These are phyloP conservation scores for Limnephilus marmoratus DNA, from an alignment of 2,888 invertebrate species.

Conservation along the genomic window DNA sequence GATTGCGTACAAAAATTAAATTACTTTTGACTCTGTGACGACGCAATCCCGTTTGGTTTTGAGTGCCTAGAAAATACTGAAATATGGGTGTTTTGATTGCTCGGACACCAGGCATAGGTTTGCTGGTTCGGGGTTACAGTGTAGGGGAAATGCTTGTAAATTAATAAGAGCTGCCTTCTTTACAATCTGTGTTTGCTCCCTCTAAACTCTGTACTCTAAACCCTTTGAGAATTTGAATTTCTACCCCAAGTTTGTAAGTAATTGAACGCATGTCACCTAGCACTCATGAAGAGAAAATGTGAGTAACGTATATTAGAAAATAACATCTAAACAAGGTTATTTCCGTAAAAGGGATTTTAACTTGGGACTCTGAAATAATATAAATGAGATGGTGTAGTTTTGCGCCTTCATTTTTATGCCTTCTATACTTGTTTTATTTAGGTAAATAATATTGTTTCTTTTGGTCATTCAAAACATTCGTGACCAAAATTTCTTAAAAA, in stretches of 20 bases:
- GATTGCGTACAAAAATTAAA: not conserved
- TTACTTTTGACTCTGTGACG: not conserved
- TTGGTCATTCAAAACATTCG: not conserved
- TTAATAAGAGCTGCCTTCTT: not conserved
- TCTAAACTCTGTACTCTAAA: not conserved
- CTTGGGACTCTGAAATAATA: too few species aligned
- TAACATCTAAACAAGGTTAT: too few species aligned
- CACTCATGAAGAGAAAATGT: not conserved
- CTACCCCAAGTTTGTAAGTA: not conserved
- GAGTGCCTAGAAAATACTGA: not conserved
- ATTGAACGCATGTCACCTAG: not conserved
- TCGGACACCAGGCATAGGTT: not conserved
- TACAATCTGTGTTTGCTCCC: not conserved
- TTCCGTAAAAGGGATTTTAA: too few species aligned
- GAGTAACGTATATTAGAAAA: too few species aligned
- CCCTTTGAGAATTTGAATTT: not conserved
- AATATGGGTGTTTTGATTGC: not conserved
- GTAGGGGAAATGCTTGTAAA: not conserved
- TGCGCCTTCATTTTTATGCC: not conserved
- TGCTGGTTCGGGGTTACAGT: not conserved
- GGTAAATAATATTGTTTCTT: not conserved
- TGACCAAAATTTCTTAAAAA: not conserved
- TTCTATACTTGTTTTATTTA: not conserved
- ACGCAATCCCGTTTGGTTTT: not conserved
- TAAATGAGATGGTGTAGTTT: not conserved